Percentiles rank a stretch among this genome's conserved stretches.
Conservation (phyloP, 2,888 invertebrate species). For the Dyspetes luteomarginatus region DNA sequence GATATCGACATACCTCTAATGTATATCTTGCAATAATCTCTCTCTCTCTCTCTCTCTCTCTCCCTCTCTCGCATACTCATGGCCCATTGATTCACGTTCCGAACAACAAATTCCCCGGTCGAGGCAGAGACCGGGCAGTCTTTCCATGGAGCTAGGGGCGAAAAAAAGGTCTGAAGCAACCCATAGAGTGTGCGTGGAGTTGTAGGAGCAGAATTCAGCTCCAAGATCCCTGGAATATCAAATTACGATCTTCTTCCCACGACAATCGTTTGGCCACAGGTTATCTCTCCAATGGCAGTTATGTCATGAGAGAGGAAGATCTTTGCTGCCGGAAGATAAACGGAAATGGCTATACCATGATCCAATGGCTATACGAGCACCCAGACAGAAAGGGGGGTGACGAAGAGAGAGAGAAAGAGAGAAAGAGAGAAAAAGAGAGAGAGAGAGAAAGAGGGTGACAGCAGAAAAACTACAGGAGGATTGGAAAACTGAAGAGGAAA, state of each 20-base stretch:
- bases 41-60: too few species aligned
- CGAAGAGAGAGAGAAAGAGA: constrained; percentile 5
- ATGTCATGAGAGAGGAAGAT: constrained; percentile 1
- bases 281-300: constrained; percentile 53
- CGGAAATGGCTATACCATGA: constrained; percentile 31
- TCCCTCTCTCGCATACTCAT: constrained; percentile 10
- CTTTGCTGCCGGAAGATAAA: constrained; percentile 10
- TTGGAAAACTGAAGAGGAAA: constrained; percentile 17
- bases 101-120: constrained; percentile 5
- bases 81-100: constrained; percentile 26
- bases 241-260: constrained; percentile 55
- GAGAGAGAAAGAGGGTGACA: not conserved
- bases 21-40: not conserved
- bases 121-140: too few species aligned
- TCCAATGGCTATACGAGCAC: too few species aligned
- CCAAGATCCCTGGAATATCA: constrained; percentile 23
- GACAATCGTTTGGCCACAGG: constrained; percentile 41
- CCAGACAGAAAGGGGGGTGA: too few species aligned
- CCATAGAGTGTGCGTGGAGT: not conserved
- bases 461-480: not conserved
- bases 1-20: not conserved
- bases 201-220: constrained; percentile 5
- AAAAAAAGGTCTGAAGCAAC: constrained; percentile 33
- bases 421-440: constrained; percentile 26
- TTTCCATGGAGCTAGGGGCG: too few species aligned